These are phyloP conservation scores for Speoplatyrhinus poulsoni DNA, from an alignment of 2,113 vertebrate species.

Conservation along the genomic window DNA sequence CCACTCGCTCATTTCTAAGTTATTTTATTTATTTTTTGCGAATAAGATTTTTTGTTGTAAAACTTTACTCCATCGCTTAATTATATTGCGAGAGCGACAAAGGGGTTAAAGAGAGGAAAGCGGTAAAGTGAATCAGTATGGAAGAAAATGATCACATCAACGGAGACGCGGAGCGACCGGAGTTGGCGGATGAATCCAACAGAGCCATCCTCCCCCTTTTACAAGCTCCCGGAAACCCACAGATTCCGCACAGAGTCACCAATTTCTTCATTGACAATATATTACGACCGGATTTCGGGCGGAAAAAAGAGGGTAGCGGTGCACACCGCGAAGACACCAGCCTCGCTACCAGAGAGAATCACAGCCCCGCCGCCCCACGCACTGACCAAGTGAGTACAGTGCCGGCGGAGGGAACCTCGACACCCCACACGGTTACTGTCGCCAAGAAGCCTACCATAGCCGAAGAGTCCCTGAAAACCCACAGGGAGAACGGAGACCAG, in stretches of 20 bases:
- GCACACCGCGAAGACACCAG: slow-evolving; percentile 69
- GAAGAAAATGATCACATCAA: slow-evolving; percentile 87
- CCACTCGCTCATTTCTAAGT: slow-evolving; percentile 57
- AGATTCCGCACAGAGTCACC: slow-evolving; percentile 87
- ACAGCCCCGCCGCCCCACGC: slow-evolving; percentile 76
- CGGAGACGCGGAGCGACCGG: slow-evolving; percentile 78
- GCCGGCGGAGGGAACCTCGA: slow-evolving; percentile 84
- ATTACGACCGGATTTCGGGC: slow-evolving; percentile 90
- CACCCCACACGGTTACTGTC: slow-evolving; percentile 74
- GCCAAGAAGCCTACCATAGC: slow-evolving; percentile 80
- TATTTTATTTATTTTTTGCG: slow-evolving; percentile 31
- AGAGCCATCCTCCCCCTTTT: slow-evolving; percentile 79
- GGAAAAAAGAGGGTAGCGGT: slow-evolving; percentile 80
- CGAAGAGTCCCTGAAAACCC: slow-evolving; percentile 83
- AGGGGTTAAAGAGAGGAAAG: slow-evolving; percentile 72
- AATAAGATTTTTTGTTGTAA: slow-evolving; percentile 43
- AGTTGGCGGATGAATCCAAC: slow-evolving; percentile 82
- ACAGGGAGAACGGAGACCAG: slow-evolving; percentile 83
- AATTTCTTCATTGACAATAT: slow-evolving; percentile 99
- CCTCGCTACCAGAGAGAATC: slow-evolving; percentile 67
- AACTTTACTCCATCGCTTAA: slow-evolving; percentile 42
- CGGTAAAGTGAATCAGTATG: slow-evolving; percentile 83
- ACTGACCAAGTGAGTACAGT: slow-evolving; percentile 74
- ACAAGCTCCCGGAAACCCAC: slow-evolving; percentile 85
- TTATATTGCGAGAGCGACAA: slow-evolving; percentile 65